Base-by-base conservation (phyloP, 1,140 invertebrate genomes). In the Intoshia linei region DNA sequence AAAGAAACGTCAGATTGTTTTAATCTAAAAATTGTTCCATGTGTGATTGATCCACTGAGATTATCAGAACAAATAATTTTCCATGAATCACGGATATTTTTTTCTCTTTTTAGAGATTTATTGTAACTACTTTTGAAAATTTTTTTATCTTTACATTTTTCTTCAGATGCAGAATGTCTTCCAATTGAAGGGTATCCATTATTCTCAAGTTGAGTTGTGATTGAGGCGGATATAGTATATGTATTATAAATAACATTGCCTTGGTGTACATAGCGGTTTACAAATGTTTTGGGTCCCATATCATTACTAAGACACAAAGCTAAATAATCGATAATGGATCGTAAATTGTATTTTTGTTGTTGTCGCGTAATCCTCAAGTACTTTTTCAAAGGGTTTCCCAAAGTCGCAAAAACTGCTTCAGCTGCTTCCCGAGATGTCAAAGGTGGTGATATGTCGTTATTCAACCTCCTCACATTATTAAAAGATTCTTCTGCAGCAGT, bases 401-500 rank as follows among this genome's bases (percentile, higher is more conserved):
- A 71, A 0, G 78, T 83, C 4, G 81, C 81, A 51, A 93, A 93
- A 15, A 93, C 76, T 1, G 83, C 77, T 49, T 87, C 76, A 0
- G 84, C 83, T 13, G 83, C 81, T 61, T 93, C 83, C 45, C 74
- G 67, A 1, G 81, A 72, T 50, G 84, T 77, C 65, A 93, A 72
- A 0, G 73, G 49, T 62, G 66, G 42, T 57, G 68, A 48, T 46
- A 57, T 54, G 43, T 66, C 62, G 41, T 64, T 62, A 42, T 62
- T 58, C 43, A 66, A 47, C 41, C 64, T 48, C 47, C 63, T 77
- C 41, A 95, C 81, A 50, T 92, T 79, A 5, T 78, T 78, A 51
- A 93, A 93, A 0, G 83, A 79, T 51, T 93, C 83, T 56, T 93
- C 84, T 3, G 79, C 72, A 1, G 81, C 78, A 6, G 74, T 74